These are phyloP conservation scores for Noctua fimbriata DNA, from an alignment of 2,888 invertebrate genomes.

Conservation along the genomic window DNA sequence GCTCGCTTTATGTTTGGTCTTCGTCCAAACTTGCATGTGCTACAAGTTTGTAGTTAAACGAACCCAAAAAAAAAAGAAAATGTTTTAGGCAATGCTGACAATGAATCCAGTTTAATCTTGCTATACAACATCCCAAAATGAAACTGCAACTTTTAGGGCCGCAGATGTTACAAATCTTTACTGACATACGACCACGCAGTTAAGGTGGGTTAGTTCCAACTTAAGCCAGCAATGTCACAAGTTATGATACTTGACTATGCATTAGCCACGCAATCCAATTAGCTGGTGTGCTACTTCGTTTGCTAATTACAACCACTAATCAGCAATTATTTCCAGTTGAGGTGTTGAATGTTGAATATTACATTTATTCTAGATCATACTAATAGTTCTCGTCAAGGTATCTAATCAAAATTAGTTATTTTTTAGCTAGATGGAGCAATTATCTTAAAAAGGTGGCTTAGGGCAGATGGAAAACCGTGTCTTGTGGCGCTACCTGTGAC, in stretches of 20 bases:
- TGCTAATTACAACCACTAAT: slow-evolving; percentile 44
- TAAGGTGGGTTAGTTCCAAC: slow-evolving; percentile 18
- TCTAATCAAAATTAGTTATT: not conserved
- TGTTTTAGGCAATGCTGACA: not conserved
- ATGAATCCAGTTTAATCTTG: not conserved
- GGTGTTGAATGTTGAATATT: not conserved
- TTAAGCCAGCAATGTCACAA: slow-evolving; percentile 30
- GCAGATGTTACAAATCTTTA: not conserved
- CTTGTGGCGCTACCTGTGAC: no score
- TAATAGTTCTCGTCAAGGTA: not conserved
- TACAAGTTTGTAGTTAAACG: not conserved
- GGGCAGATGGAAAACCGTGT: not conserved
- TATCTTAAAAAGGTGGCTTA: no score
- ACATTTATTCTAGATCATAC: not conserved
- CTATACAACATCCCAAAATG: not conserved
- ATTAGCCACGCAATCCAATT: slow-evolving; percentile 48
- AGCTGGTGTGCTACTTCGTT: slow-evolving; percentile 23
- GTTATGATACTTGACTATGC: slow-evolving; percentile 33
- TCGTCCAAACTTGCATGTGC: not conserved
- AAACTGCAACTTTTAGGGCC: not conserved
- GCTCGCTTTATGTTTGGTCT: not conserved
- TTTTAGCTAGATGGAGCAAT: not conserved
- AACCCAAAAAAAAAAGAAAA: not conserved
- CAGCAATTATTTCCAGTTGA: slow-evolving; percentile 24
- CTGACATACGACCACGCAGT: not conserved